These are phyloP conservation scores for Synanthedon tipuliformis DNA, from an alignment of 2,888 invertebrate genomes.

Conservation along the genomic window DNA sequence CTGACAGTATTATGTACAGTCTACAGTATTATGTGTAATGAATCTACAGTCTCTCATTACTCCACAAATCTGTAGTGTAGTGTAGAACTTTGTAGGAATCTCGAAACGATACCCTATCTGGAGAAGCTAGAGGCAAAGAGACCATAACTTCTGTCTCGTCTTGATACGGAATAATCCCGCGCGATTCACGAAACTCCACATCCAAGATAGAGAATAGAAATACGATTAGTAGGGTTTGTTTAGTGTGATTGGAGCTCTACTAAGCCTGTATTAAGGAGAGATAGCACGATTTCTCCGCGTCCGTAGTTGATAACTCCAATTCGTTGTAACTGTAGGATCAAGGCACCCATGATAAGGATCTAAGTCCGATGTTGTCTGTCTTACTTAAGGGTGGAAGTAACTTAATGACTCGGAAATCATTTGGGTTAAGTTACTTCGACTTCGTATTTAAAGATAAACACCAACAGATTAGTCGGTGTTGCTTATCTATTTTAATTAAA, in stretches of 20 bases:
- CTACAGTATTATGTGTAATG: too few species aligned
- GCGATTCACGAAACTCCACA: slow-evolving; percentile 43
- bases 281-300: slow-evolving; percentile 66
- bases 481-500: slow-evolving; percentile 20
- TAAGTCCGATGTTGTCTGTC: slow-evolving; percentile 67
- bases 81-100: slow-evolving; percentile 2
- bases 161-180: slow-evolving; percentile 51
- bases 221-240: slow-evolving; percentile 64
- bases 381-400: slow-evolving; percentile 61
- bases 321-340: slow-evolving; percentile 49
- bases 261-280: slow-evolving; percentile 60
- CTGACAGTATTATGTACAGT: too few species aligned
- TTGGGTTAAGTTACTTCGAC: slow-evolving; percentile 60
- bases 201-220: slow-evolving; percentile 57
- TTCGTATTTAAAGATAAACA: slow-evolving; percentile 64
- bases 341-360: slow-evolving; percentile 62
- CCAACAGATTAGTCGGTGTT: slow-evolving; percentile 61
- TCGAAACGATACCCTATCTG: slow-evolving; percentile 23
- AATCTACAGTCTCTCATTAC: not conserved
- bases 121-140: slow-evolving; percentile 57
- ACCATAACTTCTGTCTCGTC: slow-evolving; percentile 51
- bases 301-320: slow-evolving; percentile 62
- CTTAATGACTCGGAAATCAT: slow-evolving; percentile 69
- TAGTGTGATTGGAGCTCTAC: slow-evolving; percentile 63
- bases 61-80: not conserved